Conservation (phyloP, 2,113 vertebrate species). For the Macrotus californicus region DNA sequence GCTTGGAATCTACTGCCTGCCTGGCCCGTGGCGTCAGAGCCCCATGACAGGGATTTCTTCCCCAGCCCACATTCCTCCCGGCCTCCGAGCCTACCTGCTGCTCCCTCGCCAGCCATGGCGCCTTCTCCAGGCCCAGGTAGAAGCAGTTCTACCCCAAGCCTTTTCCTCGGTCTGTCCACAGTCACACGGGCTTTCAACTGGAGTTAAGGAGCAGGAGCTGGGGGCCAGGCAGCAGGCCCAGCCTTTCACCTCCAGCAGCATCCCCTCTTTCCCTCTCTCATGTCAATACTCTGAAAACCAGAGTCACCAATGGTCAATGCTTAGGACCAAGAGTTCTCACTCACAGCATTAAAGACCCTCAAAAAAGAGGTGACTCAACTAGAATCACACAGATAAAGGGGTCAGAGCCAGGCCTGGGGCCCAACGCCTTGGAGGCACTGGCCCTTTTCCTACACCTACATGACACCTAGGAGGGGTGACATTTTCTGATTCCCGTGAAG, state of each 20-base stretch:
- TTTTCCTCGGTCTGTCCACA: constrained; percentile 46
- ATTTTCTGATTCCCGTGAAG: too few species aligned
- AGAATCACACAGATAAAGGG: background rate
- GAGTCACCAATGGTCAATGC: background rate
- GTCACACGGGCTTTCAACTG: background rate
- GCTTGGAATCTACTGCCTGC: constrained; percentile 50
- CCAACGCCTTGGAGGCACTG: background rate
- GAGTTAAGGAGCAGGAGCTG: background rate
- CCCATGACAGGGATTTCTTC: constrained; percentile 31
- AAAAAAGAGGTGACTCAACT: background rate
- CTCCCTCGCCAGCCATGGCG: constrained; percentile 31
- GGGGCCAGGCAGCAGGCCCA: background rate
- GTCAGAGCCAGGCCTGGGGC: background rate
- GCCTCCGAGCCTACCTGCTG: constrained; percentile 45
- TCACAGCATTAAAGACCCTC: background rate
- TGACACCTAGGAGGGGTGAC: too few species aligned
- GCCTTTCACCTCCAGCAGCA: background rate
- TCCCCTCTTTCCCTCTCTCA: background rate
- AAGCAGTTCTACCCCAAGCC: constrained; percentile 44
- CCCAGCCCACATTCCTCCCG: constrained; percentile 34
- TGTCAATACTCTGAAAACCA: background rate
- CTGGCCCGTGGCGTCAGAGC: background rate
- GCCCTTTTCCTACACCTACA: background rate
- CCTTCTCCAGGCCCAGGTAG: constrained; percentile 48
- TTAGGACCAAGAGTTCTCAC: background rate